A percentile compares a stretch with the other conserved stretches of the same genome.
phyloP scores from a whole-genome alignment of 2,797 vertebrate species.

The Spea hammondii region DNA sequence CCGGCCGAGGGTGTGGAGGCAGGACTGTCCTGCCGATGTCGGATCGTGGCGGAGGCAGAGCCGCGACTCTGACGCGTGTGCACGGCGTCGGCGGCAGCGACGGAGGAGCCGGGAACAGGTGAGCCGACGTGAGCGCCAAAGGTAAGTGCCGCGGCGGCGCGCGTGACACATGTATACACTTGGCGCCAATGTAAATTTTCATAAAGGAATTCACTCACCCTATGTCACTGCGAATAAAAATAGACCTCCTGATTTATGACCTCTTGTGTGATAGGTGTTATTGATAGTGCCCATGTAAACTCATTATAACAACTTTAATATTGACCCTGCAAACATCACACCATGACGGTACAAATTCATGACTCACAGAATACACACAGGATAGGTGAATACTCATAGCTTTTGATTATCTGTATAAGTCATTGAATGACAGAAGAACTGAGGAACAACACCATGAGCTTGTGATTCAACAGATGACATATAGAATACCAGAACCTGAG shows the following conservation, averaged over 20 bases:
- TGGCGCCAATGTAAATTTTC: not conserved
- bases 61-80: too few relatives aligned
- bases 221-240: not conserved
- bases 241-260: not conserved
- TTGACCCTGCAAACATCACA: not conserved
- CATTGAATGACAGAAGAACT: slow-evolving; percentile 6
- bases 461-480: not conserved
- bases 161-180: not conserved
- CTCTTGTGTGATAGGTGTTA: not conserved
- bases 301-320: slow-evolving; percentile 20
- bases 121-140: too few relatives aligned
- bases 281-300: not conserved
- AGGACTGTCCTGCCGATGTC: too few relatives aligned
- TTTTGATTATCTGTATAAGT: not conserved
- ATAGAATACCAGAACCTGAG: slow-evolving; percentile 23
- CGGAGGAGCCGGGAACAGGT: too few relatives aligned
- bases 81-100: too few relatives aligned
- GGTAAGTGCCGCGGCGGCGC: too few relatives aligned
- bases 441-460: not conserved
- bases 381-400: not conserved
- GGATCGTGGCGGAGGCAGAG: too few relatives aligned
- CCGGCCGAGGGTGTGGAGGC: too few relatives aligned
- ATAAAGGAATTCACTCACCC: not conserved
- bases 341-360: not conserved
- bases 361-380: not conserved